Conservation (phyloP, 2,113 vertebrate species). For the Chitala chitala region DNA sequence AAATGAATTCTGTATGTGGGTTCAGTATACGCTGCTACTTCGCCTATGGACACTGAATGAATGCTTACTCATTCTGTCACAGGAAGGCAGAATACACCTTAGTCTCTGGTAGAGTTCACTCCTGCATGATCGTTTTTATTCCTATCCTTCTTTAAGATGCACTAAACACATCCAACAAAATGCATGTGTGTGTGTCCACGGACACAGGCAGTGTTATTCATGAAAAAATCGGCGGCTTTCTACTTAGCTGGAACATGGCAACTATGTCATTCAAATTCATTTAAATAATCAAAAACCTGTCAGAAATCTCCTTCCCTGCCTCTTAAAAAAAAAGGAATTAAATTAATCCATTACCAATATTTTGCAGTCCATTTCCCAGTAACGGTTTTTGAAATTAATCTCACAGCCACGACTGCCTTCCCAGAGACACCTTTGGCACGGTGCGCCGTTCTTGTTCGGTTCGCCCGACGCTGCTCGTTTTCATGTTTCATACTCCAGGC, state of each 20-base stretch:
- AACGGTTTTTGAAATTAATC: constrained; percentile 30
- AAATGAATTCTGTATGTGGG: not conserved
- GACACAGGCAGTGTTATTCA: no score
- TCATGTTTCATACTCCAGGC: constrained; percentile 35
- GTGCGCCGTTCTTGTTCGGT: constrained; percentile 18
- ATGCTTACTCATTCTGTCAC: not conserved
- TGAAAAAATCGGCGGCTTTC: not conserved
- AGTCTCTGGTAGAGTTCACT: not conserved
- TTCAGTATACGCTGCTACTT: constrained; percentile 1
- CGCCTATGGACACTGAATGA: not conserved
- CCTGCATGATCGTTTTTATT: not conserved
- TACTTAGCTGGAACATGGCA: not conserved
- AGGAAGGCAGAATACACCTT: not conserved
- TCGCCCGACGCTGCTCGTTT: constrained; percentile 31
- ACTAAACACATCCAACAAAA: no score
- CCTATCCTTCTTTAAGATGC: not conserved
- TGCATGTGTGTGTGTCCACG: no score
- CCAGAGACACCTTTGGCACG: constrained; percentile 18
- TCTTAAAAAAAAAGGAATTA: constrained; percentile 22
- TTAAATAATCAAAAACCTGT: constrained; percentile 24
- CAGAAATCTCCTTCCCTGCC: constrained; percentile 6
- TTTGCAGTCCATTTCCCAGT: constrained; percentile 31
- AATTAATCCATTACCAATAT: constrained; percentile 32
- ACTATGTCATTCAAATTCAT: constrained; percentile 11
- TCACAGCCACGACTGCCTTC: constrained; percentile 20